Evolutionary conservation across 2,113 vertebrate genomes (phyloP), one percentile per base, ranked within the genome.

Genomic region (Orycteropus afer): DNA sequence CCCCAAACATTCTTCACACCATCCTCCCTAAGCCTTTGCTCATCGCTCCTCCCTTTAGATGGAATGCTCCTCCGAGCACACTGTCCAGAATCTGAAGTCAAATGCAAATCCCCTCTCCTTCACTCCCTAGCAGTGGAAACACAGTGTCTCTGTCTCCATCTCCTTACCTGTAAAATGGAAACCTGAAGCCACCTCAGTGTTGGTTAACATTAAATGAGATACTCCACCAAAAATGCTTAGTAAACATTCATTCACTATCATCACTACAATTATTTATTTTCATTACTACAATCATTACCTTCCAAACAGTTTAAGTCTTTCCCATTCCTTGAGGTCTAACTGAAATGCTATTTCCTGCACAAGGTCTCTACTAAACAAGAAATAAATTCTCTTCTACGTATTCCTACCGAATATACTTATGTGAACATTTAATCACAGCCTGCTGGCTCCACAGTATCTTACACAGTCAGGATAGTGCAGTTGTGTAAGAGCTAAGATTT

Each of bases 281-380:
- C 22, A 89, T 51, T 63, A 88, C 23, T 45, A 47, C n/a, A 69
- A 49, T 91, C 49, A 67, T 51, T 73, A 80, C 78, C 20, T 92
- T 37, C n/a, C 78, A 59, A n/a, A 86, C 29, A 47, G 61, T 13
- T 79, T 49, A 88, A 86, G 37, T 57, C 13, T 37, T 69, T 82
- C 59, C 47, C 42, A 27, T 71, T 89, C 40, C 93, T 49, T 80
- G 59, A 96, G 67, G 45, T 77, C 71, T 83, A 78, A 96, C 23
- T 90, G 51, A 86, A 90, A 78, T n/a, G 47, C 20, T 29, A 49
- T 42, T 92, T 92, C n/a, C 73, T 80, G 76, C 47, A 25, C 3
- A 49, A 73, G 25, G 13, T 65, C 32, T 88, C 40, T 80, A 81
- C 18, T 27, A n/a, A 88, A 69, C 45, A 87, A 93, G 51, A 90